These are phyloP conservation scores for Nothobranchius furzeri DNA, from an alignment of 2,113 vertebrate species.

Conservation along the genomic window DNA sequence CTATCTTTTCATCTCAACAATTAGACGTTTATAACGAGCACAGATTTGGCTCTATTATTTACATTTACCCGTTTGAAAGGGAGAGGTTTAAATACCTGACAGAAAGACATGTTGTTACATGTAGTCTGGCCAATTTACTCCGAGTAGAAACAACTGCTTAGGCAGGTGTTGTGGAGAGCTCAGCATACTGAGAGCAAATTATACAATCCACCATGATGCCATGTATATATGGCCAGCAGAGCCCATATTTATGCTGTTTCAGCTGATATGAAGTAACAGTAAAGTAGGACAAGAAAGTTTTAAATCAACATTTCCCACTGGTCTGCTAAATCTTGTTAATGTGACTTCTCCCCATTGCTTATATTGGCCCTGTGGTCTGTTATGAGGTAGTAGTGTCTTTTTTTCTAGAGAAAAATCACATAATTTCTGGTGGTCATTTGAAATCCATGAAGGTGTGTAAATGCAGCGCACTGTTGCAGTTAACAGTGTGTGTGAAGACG, in stretches of 20 bases:
- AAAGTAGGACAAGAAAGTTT: constrained; percentile 21
- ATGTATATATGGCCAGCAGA: constrained; percentile 30
- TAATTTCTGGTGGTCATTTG: constrained; percentile 8
- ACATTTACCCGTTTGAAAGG: constrained; percentile 42
- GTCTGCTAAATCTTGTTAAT: constrained; percentile 41
- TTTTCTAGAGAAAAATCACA: constrained; percentile 12
- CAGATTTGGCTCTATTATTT: constrained; percentile 27
- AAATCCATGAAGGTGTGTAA: constrained; percentile 24
- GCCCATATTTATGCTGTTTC: constrained; percentile 12
- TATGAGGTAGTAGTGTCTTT: constrained; percentile 27
- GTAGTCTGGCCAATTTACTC: constrained; percentile 45
- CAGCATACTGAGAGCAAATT: constrained; percentile 24
- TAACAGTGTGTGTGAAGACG: constrained; percentile 1
- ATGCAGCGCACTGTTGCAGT: constrained; percentile 14
- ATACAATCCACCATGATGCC: constrained; percentile 20
- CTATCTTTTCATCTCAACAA: too few relatives aligned
- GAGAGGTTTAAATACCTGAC: constrained; percentile 28
- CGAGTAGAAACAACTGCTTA: constrained; percentile 6
- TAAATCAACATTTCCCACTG: constrained; percentile 17
- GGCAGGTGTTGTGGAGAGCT: background rate
- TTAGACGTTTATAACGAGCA: constrained; percentile 14
- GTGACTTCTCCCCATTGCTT: constrained; percentile 29
- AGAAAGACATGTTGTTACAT: constrained; percentile 40
- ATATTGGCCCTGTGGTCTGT: constrained; percentile 24
- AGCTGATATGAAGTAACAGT: constrained; percentile 25